Percentiles rank a stretch among this genome's conserved stretches.
These are phyloP conservation scores for Drosophila birchii DNA, from an alignment of 2,888 invertebrate genomes.

Conservation along the genomic window DNA sequence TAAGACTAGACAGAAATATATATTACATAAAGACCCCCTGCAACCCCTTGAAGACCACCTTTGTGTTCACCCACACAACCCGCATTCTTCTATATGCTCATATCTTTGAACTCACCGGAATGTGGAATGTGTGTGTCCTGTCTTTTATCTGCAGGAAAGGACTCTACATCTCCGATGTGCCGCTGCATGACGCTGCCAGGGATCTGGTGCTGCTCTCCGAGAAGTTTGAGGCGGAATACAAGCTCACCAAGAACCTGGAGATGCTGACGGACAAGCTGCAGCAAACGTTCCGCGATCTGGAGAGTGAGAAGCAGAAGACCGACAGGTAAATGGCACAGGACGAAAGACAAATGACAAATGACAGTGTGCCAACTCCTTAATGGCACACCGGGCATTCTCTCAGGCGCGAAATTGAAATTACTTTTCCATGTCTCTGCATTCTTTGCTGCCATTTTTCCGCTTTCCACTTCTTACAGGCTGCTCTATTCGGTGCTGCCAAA, in stretches of 20 bases:
- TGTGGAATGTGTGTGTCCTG: slow-evolving; percentile 32
- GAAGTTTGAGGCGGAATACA: slow-evolving; percentile 98
- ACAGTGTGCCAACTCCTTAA: slow-evolving; percentile 61
- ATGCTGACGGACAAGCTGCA: slow-evolving; percentile 97
- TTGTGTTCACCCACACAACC: slow-evolving; percentile 2
- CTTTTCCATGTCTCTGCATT: slow-evolving; percentile 56
- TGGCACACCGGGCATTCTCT: slow-evolving; percentile 55
- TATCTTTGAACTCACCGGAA: slow-evolving; percentile 22
- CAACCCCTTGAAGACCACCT: background rate
- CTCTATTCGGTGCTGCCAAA: slow-evolving; percentile 97
- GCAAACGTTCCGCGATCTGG: slow-evolving; percentile 96
- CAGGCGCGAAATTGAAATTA: slow-evolving; percentile 66
- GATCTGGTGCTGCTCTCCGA: slow-evolving; percentile 98
- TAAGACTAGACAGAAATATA: background rate
- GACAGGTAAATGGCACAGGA: slow-evolving; percentile 88
- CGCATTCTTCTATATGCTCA: background rate
- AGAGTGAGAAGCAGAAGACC: slow-evolving; percentile 97
- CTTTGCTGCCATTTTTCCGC: slow-evolving; percentile 18
- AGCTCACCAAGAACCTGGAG: slow-evolving; percentile 96
- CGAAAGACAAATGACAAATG: slow-evolving; percentile 88
- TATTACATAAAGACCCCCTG: background rate
- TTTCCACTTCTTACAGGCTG: slow-evolving; percentile 87
- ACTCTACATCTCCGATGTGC: slow-evolving; percentile 96
- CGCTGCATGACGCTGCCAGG: slow-evolving; percentile 97
- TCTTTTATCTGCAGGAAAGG: slow-evolving; percentile 89